phyloP scores from a whole-genome alignment of 2,113 vertebrate genomes.

The Ondatra zibethicus region DNA sequence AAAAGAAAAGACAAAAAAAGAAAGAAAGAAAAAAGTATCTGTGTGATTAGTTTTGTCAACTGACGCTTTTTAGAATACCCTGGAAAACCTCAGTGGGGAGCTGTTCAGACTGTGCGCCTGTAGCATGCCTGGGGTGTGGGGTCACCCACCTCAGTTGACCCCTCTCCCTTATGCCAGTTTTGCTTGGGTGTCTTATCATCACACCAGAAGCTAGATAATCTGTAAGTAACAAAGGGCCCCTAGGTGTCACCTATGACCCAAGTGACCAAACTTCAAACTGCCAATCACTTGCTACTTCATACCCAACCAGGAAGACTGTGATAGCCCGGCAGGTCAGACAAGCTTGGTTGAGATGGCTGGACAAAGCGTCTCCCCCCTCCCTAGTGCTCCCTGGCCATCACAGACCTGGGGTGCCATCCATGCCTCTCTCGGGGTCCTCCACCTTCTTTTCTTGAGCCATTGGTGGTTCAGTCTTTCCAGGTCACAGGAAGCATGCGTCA shows the following conservation, averaged over 20 bases:
- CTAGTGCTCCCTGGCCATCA: fast-evolving
- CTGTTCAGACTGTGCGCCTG: neutral
- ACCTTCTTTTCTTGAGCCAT: neutral
- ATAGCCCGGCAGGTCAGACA: no score
- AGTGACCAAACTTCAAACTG: no score
- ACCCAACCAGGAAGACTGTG: neutral
- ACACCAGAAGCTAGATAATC: neutral
- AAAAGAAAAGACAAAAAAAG: neutral
- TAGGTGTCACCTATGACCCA: neutral
- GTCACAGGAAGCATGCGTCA: neutral
- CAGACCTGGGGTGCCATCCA: neutral
- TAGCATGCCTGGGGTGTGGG: neutral
- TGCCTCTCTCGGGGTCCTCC: neutral
- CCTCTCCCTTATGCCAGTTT: no score
- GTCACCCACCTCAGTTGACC: neutral
- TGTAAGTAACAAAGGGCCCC: neutral
- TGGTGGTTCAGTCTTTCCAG: neutral
- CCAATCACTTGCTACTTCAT: neutral
- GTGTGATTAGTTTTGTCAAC: no score
- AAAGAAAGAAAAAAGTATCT: neutral
- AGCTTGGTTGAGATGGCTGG: no score
- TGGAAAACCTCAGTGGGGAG: neutral
- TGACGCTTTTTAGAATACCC: no score
- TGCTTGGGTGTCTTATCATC: neutral
- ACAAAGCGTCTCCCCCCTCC: neutral